Evolutionary conservation across 2,888 invertebrate species (phyloP), one percentile per base, ranked within the genome.

Genomic region (Terebella lapidaria): DNA sequence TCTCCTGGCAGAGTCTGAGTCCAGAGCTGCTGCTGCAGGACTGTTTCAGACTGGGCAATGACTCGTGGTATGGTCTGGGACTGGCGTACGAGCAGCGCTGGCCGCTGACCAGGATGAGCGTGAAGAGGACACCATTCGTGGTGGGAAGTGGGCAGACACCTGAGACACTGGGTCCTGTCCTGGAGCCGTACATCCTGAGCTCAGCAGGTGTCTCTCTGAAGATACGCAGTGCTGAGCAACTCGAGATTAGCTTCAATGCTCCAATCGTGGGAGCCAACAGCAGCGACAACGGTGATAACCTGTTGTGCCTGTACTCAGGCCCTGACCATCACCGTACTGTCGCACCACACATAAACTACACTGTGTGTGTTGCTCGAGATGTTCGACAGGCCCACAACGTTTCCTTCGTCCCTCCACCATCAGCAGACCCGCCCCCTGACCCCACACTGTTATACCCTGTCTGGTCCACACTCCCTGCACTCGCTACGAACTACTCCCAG

Each of bases 401-500:
- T 67, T 87, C 87, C 0, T 22, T 25, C 22, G 82, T 86, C 70
- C 80, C 89, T 45, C 85, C 85, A 1, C 86, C 85, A 70, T 88
- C 90, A 0, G 78, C 61, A 26, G 85, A 83, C 26, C 75, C 85
- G 53, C 90, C 90, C 0, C 86, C 88, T 69, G 82, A 83, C 57
- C 81, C 85, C 56, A 89, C 92, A 86, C 86, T 94, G 24, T 81
- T 83, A 57, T 84, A 89, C 75, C 93, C 93, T 0, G 86, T 93
- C 59, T 94, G 92, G 91, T 91, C 92, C 0, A 92, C 92, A 0
- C 91, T 91, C 90, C 89, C 89, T 0, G 84, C 86, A 62, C 90
- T 89, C 75, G 86, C 87, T 67, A 81, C 84, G 0, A 83, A 85
- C 63, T 87, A 93, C 1, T 85, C 85, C 64, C 88, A 90, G 63